These are phyloP conservation scores for Acrocephalus scirpaceus DNA, from an alignment of 2,797 vertebrate species.

Conservation along the genomic window DNA sequence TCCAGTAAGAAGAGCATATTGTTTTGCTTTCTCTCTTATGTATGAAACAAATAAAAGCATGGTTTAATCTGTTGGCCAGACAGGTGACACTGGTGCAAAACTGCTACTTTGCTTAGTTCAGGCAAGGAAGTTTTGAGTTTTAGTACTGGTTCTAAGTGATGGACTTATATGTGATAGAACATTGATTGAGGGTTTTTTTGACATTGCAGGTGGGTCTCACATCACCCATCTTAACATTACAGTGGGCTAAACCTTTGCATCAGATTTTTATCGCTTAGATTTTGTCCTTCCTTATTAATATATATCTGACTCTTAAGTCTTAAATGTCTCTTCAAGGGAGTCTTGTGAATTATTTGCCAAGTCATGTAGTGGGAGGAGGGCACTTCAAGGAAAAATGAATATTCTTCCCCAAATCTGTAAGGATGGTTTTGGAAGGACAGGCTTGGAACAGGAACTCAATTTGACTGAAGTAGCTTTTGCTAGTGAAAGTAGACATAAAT, in stretches of 20 bases:
- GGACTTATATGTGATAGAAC: not conserved
- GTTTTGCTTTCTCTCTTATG: not conserved
- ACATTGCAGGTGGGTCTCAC: rapidly evolving
- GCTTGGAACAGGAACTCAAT: not conserved
- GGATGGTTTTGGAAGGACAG: not conserved
- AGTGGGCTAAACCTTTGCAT: not conserved
- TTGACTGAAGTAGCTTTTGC: not conserved
- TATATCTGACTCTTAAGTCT: not conserved
- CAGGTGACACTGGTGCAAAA: not conserved
- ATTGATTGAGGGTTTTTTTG: not conserved
- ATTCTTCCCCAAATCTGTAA: not conserved
- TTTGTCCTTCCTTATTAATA: not conserved
- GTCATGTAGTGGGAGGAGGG: not conserved
- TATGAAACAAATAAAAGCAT: not conserved
- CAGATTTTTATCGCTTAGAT: not conserved
- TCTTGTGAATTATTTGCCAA: not conserved
- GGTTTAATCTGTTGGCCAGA: not conserved
- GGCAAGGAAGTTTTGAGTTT: not conserved
- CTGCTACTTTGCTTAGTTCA: not conserved
- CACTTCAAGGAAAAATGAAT: not conserved
- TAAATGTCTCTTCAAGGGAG: not conserved
- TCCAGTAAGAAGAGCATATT: not conserved
- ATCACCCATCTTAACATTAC: not conserved
- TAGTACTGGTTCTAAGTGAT: not conserved
- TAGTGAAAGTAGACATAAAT: not conserved